A percentile compares a stretch with the other conserved stretches of the same genome.
Conservation (phyloP, 2,888 invertebrate species). For the Drosophila imparisetae region DNA sequence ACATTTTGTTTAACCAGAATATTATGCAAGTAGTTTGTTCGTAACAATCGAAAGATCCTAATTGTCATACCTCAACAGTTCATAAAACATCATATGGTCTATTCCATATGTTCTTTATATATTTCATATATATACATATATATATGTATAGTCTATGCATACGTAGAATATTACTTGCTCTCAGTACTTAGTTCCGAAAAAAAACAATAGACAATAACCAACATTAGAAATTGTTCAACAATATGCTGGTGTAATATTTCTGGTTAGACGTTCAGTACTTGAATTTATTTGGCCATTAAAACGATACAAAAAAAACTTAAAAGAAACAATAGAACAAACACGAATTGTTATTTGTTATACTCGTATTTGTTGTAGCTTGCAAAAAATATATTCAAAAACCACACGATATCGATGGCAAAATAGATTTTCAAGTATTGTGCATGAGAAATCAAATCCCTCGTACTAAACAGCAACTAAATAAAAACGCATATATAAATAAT, state of each 20-base stretch:
- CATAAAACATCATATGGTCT: constrained; percentile 32
- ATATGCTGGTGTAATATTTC: constrained; percentile 84
- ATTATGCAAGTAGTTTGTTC: constrained; percentile 84
- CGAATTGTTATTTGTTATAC: constrained; percentile 51
- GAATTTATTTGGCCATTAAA: constrained; percentile 82
- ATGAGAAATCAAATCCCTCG: constrained; percentile 85
- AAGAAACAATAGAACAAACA: constrained; percentile 27
- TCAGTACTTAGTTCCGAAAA: constrained; percentile 41
- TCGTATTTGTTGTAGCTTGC: constrained; percentile 54
- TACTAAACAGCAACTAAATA: constrained; percentile 75
- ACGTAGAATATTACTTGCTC: constrained; percentile 46
- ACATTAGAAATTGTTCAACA: constrained; percentile 80
- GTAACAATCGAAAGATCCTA: constrained; percentile 55
- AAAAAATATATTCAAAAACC: constrained; percentile 38
- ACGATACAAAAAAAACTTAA: constrained; percentile 16
- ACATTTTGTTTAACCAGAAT: constrained; percentile 83
- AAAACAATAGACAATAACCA: constrained; percentile 63
- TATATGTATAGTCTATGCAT: constrained; percentile 37
- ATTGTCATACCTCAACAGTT: constrained; percentile 32
- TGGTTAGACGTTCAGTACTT: constrained; percentile 84
- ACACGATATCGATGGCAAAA: constrained; percentile 67
- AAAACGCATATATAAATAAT: constrained; percentile 67
- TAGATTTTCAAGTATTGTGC: constrained; percentile 83
- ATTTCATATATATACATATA: constrained; percentile 6
- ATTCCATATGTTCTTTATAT: constrained; percentile 26